These are phyloP conservation scores for Fistularia tabacaria DNA, from an alignment of 2,797 vertebrate species.

Conservation along the genomic window DNA sequence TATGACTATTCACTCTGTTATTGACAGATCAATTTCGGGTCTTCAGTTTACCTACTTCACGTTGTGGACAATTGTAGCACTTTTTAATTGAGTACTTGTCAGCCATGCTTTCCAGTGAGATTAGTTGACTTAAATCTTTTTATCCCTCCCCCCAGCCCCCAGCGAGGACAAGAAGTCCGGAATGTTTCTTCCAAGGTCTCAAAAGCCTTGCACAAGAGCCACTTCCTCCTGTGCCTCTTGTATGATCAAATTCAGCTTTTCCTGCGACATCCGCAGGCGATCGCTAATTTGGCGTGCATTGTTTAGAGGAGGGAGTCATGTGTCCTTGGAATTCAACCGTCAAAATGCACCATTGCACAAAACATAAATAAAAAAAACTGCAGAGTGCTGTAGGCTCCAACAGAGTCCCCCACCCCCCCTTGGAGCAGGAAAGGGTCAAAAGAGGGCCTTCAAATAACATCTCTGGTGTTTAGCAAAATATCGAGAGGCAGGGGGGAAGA, in stretches of 20 bases:
- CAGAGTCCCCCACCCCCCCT: slow-evolving; percentile 5
- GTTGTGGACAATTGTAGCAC: too few species aligned
- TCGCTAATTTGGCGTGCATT: slow-evolving; percentile 29
- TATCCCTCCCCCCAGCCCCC: too few species aligned
- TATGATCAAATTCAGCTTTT: slow-evolving; percentile 18
- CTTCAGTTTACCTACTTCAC: too few species aligned
- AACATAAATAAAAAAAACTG: neutral
- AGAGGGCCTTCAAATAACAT: slow-evolving; percentile 48
- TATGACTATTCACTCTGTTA: too few species aligned
- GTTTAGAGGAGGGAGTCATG: slow-evolving; percentile 20
- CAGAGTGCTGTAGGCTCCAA: slow-evolving; percentile 5
- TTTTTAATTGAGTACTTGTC: too few species aligned
- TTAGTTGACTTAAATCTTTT: too few species aligned
- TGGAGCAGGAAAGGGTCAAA: slow-evolving; percentile 24
- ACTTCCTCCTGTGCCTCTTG: neutral
- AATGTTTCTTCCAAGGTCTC: neutral
- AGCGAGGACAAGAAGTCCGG: too few species aligned
- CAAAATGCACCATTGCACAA: too few species aligned
- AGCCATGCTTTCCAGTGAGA: too few species aligned
- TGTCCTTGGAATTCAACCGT: slow-evolving; percentile 25
- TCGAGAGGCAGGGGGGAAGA: slow-evolving; percentile 22
- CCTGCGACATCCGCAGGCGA: slow-evolving; percentile 9
- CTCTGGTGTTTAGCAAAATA: slow-evolving; percentile 52
- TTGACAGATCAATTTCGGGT: too few species aligned
- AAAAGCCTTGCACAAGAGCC: slow-evolving; percentile 1